These are phyloP conservation scores for Thinocorus orbignyianus DNA, from an alignment of 2,113 vertebrate species.

Conservation along the genomic window DNA sequence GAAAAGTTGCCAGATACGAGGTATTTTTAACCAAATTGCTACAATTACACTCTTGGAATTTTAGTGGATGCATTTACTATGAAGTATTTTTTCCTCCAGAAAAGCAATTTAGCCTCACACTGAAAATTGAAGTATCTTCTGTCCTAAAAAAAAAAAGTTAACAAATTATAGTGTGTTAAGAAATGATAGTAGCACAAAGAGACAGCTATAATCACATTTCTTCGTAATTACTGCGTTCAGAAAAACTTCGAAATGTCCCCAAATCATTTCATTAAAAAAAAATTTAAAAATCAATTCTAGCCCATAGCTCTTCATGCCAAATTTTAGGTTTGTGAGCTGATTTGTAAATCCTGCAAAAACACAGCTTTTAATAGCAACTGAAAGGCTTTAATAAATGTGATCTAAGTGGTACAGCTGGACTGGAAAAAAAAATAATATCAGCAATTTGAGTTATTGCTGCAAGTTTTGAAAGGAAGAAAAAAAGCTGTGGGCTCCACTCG, in stretches of 20 bases:
- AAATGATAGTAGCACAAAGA: constrained; percentile 31
- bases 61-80: constrained; percentile 15
- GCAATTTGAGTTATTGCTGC: background rate
- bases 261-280: constrained; percentile 45
- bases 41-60: background rate
- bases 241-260: constrained; percentile 36
- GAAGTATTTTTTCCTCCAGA: constrained; percentile 4
- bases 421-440: background rate
- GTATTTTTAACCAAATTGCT: background rate
- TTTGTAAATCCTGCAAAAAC: constrained; percentile 25
- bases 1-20: background rate
- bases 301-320: background rate
- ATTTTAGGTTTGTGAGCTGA: constrained; percentile 17
- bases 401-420: constrained; percentile 18
- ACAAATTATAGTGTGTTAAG: constrained; percentile 40
- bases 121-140: constrained; percentile 34
- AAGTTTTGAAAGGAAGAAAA: background rate
- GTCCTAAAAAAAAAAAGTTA: background rate
- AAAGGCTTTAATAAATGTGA: constrained; percentile 4
- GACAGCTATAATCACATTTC: constrained; percentile 49
- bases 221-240: constrained; percentile 14
- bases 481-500: fast-evolving
- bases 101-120: constrained; percentile 17
- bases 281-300: constrained; percentile 23
- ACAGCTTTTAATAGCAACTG: constrained; percentile 44